phyloP scores from a whole-genome alignment of 2,113 vertebrate species.

The Mandrillus leucophaeus region DNA sequence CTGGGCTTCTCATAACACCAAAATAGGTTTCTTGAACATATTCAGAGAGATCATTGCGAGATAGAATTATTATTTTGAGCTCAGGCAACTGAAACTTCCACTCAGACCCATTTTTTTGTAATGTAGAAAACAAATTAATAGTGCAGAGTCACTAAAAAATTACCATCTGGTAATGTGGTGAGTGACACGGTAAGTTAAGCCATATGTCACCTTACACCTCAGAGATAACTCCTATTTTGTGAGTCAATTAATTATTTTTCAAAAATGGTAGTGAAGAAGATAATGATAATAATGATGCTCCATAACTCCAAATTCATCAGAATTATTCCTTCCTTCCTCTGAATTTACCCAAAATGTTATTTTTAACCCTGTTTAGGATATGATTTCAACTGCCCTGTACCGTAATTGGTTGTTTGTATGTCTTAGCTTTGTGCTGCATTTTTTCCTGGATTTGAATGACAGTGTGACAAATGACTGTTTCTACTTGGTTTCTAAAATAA shows the following conservation, averaged over 20 bases:
- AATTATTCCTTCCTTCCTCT: neutral
- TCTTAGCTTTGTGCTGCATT: neutral
- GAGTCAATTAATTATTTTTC: neutral
- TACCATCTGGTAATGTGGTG: neutral
- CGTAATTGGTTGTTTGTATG: neutral
- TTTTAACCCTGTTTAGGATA: neutral
- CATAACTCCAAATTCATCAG: neutral
- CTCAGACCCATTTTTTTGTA: neutral
- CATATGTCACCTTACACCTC: neutral
- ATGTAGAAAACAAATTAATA: neutral
- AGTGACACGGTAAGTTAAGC: neutral
- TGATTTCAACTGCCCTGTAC: neutral
- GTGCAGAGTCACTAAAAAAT: neutral
- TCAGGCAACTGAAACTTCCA: neutral
- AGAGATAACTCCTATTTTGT: neutral
- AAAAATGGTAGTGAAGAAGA: neutral
- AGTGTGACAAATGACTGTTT: neutral
- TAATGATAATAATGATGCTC: neutral
- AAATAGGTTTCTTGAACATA: neutral
- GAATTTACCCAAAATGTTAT: neutral
- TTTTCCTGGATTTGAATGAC: neutral
- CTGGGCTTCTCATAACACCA: neutral
- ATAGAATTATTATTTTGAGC: neutral
- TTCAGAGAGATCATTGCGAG: neutral
- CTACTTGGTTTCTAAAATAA: neutral